Base-by-base conservation (phyloP, 2,888 invertebrate genomes). In the Mallateleia sp. region DNA sequence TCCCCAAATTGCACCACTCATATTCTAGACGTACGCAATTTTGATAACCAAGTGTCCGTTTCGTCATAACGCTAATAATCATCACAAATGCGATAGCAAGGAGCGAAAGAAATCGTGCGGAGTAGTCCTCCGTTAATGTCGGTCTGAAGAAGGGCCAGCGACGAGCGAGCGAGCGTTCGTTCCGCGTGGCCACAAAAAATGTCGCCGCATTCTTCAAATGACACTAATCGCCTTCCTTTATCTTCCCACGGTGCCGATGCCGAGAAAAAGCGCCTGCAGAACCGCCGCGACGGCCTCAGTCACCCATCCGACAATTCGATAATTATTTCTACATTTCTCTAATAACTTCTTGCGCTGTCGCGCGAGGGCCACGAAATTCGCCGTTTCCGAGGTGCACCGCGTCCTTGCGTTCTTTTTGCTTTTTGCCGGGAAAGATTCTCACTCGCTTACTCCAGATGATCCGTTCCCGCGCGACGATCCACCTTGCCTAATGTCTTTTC, bases 211-310 rank as follows among this genome's bases (percentile, higher is more conserved):
- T 94, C 94, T 93, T 93, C 93, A 91, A 94, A 95, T 94, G 94
- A 94, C 94, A 94, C 94, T 94, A 94, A 94, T 95, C 94, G 94
- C 93, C 94, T 94, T 93, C 93, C 94, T 94, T 94, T 95, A 94
- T 94, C 94, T 94, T 95, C 94, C 94, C 95, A 95, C 94, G 94
- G 94, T 94, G 92, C 92, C 91, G 89, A 81, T 90, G 87, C 83
- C 84, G 90, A 90, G 91, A 94, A 94, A 93, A 94, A 94, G 90
- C 86, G 64, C 54, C 71, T 85, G 86, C 85, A 83, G 85, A 85
- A 81, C 85, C 67, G 78, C 78, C 83, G 78, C 81, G 72, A 69
- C 25, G 84, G 83, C 81, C 89, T 83, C 89, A 77, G 78, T 91
- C 90, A 87, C 88, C 90, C 89, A 87, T 87, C 89, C 90, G 91